Conservation (phyloP, 2,113 vertebrate species). For the Aix galericulata region DNA sequence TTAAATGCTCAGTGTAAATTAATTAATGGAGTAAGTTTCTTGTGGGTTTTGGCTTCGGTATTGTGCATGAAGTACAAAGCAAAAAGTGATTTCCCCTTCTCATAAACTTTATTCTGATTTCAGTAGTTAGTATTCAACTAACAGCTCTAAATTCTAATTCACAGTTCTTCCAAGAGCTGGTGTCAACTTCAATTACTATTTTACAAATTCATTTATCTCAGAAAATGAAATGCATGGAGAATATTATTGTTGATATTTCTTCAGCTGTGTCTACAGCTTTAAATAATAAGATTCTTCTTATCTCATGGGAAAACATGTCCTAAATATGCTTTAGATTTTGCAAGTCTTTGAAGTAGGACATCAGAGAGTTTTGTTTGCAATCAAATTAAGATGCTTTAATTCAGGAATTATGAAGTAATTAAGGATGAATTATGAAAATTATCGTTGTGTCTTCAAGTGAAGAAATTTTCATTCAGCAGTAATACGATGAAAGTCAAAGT, state of each 20-base stretch:
- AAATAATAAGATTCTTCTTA: background rate
- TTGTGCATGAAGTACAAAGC: background rate
- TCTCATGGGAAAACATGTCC: background rate
- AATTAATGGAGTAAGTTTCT: background rate
- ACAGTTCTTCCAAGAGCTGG: background rate
- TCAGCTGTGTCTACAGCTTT: slow-evolving; percentile 1
- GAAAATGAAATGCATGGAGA: slow-evolving; percentile 6
- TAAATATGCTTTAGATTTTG: slow-evolving; percentile 31
- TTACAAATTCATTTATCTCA: slow-evolving; percentile 40
- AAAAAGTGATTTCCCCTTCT: background rate
- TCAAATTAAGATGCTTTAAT: slow-evolving; percentile 47
- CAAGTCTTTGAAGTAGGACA: background rate
- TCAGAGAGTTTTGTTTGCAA: slow-evolving; percentile 29
- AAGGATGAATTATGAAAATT: slow-evolving; percentile 22
- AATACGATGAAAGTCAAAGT: background rate
- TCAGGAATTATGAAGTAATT: slow-evolving; percentile 31
- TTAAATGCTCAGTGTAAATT: background rate
- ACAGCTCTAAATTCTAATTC: slow-evolving; percentile 1
- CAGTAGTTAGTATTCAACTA: background rate
- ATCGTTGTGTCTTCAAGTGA: slow-evolving; percentile 26
- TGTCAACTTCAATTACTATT: slow-evolving; percentile 36
- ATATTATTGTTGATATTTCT: slow-evolving; percentile 5
- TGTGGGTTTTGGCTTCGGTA: background rate
- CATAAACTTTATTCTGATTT: background rate
- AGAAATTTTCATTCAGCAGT: slow-evolving; percentile 36